Evolutionary conservation across 2,113 vertebrate genomes (phyloP).

Genomic region (Ellobius talpinus): DNA sequence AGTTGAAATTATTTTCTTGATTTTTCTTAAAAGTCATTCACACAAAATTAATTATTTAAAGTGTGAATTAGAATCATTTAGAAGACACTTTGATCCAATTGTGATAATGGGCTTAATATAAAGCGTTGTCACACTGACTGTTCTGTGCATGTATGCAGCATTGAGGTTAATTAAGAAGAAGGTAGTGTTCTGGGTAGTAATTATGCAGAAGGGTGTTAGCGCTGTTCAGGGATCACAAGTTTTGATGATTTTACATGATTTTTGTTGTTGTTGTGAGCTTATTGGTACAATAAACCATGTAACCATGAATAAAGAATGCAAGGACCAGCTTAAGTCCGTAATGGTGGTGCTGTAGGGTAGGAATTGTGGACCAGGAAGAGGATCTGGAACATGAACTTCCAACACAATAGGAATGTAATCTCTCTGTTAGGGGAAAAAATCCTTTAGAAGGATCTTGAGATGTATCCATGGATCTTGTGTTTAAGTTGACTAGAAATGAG

Average conservation of each 20-base stretch:
- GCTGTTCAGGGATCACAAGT: not conserved
- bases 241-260: not conserved
- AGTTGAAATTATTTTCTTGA: not conserved
- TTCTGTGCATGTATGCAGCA: too few relatives aligned
- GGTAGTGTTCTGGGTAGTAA: not conserved
- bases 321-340: not conserved
- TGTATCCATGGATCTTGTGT: not conserved
- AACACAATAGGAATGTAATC: not conserved
- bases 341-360: too few relatives aligned
- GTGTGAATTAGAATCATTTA: not conserved
- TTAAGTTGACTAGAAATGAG: not conserved
- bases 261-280: not conserved
- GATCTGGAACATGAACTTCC: not conserved
- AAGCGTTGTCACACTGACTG: not conserved
- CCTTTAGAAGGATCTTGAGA: not conserved
- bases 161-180: not conserved
- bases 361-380: not conserved
- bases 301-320: too few relatives aligned
- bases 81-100: not conserved
- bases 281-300: not conserved
- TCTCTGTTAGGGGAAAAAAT: not conserved
- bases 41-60: not conserved
- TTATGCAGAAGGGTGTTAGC: not conserved
- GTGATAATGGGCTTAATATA: not conserved
- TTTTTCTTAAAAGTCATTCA: not conserved